Evolutionary conservation across 2,888 invertebrate species (phyloP).

Genomic region (Labia minor): DNA sequence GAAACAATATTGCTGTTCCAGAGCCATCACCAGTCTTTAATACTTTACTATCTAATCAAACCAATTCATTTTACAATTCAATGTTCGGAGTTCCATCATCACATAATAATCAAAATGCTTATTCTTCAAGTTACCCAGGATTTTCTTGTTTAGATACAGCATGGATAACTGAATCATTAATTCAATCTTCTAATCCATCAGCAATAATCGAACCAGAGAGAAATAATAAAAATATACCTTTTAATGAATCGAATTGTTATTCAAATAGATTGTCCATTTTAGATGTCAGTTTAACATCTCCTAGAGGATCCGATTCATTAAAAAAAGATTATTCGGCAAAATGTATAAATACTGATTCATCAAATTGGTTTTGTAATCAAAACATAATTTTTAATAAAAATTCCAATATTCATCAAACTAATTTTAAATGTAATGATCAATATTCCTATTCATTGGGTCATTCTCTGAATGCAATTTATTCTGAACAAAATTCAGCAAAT

Average conservation of each 20-base stretch:
- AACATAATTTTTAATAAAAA: constrained; percentile 19
- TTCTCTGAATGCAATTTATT: constrained; percentile 9
- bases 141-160: constrained; percentile 23
- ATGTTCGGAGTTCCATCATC: constrained; percentile 22
- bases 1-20: constrained; percentile 19
- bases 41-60: constrained; percentile 21
- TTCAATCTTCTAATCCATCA: constrained; percentile 17
- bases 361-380: constrained; percentile 24
- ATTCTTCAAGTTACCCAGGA: constrained; percentile 20
- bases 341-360: constrained; percentile 20
- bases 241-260: constrained; percentile 19
- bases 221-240: constrained; percentile 20
- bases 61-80: constrained; percentile 23
- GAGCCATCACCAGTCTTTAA: constrained; percentile 24
- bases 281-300: constrained; percentile 23
- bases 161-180: constrained; percentile 24
- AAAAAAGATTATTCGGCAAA: constrained; percentile 22
- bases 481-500: constrained; percentile 13
- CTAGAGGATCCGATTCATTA: constrained; percentile 19
- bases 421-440: constrained; percentile 25
- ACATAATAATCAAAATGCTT: constrained; percentile 23
- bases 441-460: constrained; percentile 23
- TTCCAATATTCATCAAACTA: constrained; percentile 19
- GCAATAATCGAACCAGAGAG: constrained; percentile 19
- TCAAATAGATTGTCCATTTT: constrained; percentile 19